Evolutionary conservation across 1,140 invertebrate genomes (phyloP).

Genomic region (Magallana ariakensis): DNA sequence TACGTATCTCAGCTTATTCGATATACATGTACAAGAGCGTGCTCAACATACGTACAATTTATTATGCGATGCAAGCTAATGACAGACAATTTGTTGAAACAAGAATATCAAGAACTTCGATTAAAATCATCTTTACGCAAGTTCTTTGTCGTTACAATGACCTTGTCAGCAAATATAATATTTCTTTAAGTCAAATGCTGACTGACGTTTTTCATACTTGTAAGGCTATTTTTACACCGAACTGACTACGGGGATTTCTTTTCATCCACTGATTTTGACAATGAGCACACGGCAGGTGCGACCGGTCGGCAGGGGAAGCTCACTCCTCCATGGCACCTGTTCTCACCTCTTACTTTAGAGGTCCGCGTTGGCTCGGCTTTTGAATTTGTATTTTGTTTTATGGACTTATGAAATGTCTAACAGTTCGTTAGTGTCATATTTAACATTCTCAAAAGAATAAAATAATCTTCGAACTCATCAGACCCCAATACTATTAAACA

Average conservation of each 20-base stretch:
- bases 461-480: constrained; percentile 6
- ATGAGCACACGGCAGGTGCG: not conserved
- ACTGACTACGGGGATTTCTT: not conserved
- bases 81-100: not conserved
- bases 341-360: not conserved
- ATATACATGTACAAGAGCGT: not conserved
- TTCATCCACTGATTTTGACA: not conserved
- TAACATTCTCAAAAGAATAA: constrained; percentile 1
- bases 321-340: no score
- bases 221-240: not conserved
- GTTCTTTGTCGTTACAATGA: not conserved
- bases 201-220: not conserved
- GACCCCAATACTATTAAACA: not conserved
- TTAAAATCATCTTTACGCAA: not conserved
- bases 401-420: not conserved
- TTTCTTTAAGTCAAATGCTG: not conserved
- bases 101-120: not conserved
- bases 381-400: not conserved
- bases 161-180: no score
- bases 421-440: not conserved
- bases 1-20: no score
- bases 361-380: not conserved
- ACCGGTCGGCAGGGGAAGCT: not conserved
- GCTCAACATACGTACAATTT: not conserved
- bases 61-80: not conserved